Percentiles rank a stretch among this genome's conserved stretches.
Evolutionary conservation across 1,140 invertebrate genomes (phyloP).

Genomic region (Drosophila gunungcola): DNA sequence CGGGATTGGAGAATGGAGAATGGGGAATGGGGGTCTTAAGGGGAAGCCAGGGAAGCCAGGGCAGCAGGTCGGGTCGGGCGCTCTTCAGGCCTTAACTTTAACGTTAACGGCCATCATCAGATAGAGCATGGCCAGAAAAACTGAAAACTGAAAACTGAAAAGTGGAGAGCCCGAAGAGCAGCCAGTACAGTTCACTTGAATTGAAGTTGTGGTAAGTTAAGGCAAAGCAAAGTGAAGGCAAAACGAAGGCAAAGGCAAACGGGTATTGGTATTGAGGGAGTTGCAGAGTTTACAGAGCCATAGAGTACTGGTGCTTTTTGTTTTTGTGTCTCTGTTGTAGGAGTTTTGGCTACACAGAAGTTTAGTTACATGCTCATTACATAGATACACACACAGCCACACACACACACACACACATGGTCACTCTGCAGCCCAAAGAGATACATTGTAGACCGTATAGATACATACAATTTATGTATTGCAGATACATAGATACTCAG

Average conservation of each 20-base stretch:
- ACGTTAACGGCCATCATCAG: conserved; percentile 82
- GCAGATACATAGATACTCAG: conserved; percentile 48
- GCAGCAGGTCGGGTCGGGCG: conserved; percentile 71
- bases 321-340: conserved; percentile 73
- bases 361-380: conserved; percentile 82
- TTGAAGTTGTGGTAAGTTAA: conserved; percentile 61
- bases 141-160: conserved; percentile 7
- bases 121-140: conserved; percentile 62
- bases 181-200: conserved; percentile 71
- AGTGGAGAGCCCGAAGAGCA: conserved; percentile 26
- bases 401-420: conserved; percentile 12
- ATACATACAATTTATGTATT: conserved; percentile 58
- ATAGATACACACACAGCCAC: conserved; percentile 59
- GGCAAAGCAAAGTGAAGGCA: neutral
- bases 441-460: conserved; percentile 66
- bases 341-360: conserved; percentile 81
- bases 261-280: conserved; percentile 79
- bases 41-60: conserved; percentile 2
- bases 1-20: neutral
- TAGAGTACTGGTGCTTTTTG: conserved; percentile 41
- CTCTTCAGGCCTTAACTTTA: conserved; percentile 72
- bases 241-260: conserved; percentile 32
- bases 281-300: conserved; percentile 24
- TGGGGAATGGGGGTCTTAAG: conserved; percentile 1
- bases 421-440: conserved; percentile 1